Evolutionary conservation across 1,140 invertebrate genomes (phyloP).

Genomic region (Dinoponera quadriceps): DNA sequence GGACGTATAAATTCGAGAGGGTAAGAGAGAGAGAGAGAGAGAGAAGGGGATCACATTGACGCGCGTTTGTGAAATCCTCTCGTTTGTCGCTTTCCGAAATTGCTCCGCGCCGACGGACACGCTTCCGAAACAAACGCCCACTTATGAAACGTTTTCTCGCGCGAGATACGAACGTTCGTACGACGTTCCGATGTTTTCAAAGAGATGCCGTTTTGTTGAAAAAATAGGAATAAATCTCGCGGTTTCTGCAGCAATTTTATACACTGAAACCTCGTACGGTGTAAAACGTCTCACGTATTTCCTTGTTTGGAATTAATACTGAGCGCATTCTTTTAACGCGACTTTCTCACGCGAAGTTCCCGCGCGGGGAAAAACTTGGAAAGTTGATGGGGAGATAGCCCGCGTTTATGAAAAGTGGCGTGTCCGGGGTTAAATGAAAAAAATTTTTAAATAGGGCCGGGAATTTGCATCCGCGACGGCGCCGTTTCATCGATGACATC

Average conservation of each 20-base stretch:
- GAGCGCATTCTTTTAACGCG: constrained; percentile 2
- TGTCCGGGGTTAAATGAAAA: constrained; percentile 43
- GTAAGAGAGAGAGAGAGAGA: too few relatives aligned
- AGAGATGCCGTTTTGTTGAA: too few relatives aligned
- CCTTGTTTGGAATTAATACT: neutral
- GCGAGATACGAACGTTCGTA: too few relatives aligned
- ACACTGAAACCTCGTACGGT: neutral
- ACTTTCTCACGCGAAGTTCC: constrained; percentile 5
- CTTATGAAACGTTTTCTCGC: neutral
- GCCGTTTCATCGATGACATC: constrained; percentile 44
- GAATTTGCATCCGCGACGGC: constrained; percentile 37
- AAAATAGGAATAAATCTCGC: too few relatives aligned
- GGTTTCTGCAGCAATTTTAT: neutral
- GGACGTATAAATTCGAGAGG: constrained; percentile 21
- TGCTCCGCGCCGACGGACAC: neutral
- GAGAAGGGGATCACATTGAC: neutral
- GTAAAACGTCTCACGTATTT: neutral
- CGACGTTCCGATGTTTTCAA: too few relatives aligned
- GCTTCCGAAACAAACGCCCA: neutral
- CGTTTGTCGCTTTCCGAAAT: constrained; percentile 22
- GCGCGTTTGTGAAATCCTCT: neutral
- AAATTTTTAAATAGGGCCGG: constrained; percentile 44
- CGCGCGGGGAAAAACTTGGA: neutral
- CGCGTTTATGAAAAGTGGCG: neutral
- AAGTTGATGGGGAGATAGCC: constrained; percentile 19